Evolutionary conservation across 2,888 invertebrate genomes (phyloP).

Genomic region (Drosophila vallismaia): DNA sequence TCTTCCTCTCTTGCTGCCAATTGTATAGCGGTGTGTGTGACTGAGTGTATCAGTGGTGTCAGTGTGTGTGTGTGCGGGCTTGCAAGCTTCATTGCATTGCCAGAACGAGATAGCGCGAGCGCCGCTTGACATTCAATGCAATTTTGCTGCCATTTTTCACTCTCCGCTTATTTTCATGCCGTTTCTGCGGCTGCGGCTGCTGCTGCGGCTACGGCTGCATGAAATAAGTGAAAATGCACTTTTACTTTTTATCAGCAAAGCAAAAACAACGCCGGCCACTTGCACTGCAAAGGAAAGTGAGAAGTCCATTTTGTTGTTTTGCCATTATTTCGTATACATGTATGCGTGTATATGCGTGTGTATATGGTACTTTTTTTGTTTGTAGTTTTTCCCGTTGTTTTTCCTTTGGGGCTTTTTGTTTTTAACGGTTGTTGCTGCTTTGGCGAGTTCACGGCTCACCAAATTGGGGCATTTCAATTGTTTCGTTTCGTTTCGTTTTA

Average conservation of each 20-base stretch:
- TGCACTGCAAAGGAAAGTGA: slow-evolving; percentile 70
- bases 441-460: slow-evolving; percentile 73
- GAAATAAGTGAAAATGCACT: slow-evolving; percentile 83
- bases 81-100: slow-evolving; percentile 41
- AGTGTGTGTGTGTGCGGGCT: slow-evolving; percentile 30
- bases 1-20: slow-evolving; percentile 84
- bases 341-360: neutral
- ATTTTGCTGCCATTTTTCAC: slow-evolving; percentile 52
- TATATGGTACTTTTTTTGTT: slow-evolving; percentile 5
- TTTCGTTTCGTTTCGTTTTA: slow-evolving; percentile 42
- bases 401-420: slow-evolving; percentile 63
- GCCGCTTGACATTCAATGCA: slow-evolving; percentile 80
- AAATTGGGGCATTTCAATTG: slow-evolving; percentile 74
- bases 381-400: slow-evolving; percentile 49
- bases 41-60: slow-evolving; percentile 16
- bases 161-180: slow-evolving; percentile 29
- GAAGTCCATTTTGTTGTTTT: slow-evolving; percentile 71
- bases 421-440: slow-evolving; percentile 54
- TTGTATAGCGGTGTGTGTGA: slow-evolving; percentile 35
- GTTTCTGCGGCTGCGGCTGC: slow-evolving; percentile 37
- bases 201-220: slow-evolving; percentile 54
- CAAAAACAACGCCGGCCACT: slow-evolving; percentile 17
- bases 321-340: slow-evolving; percentile 14
- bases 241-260: slow-evolving; percentile 79
- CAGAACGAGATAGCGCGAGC: slow-evolving; percentile 62